Evolutionary conservation across 2,888 invertebrate genomes (phyloP).

Genomic region (Trichopoda pennipes): DNA sequence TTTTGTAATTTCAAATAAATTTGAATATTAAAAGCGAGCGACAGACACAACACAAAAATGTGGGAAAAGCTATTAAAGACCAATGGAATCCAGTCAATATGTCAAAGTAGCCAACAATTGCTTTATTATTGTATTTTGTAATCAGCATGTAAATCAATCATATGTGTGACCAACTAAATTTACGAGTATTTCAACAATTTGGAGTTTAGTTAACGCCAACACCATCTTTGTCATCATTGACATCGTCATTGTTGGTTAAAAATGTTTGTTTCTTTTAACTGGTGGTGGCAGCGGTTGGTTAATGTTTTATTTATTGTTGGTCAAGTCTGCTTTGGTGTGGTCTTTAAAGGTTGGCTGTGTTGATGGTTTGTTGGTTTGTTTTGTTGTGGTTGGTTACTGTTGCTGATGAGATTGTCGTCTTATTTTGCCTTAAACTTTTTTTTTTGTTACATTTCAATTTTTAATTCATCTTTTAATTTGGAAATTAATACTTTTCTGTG

Average conservation of each 20-base stretch:
- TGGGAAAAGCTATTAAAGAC: background rate
- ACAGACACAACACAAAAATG: background rate
- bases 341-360: conserved; percentile 43
- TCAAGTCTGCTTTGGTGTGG: conserved; percentile 44
- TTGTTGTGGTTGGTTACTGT: conserved; percentile 5
- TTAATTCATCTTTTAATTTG: conserved; percentile 22
- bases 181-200: background rate
- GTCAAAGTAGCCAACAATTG: conserved; percentile 36
- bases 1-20: conserved; percentile 48
- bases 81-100: conserved; percentile 35
- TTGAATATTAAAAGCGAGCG: conserved; percentile 40
- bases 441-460: conserved; percentile 40
- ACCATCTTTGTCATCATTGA: background rate
- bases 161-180: conserved; percentile 14
- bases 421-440: conserved; percentile 28
- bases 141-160: conserved; percentile 61
- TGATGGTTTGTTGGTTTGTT: background rate
- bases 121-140: conserved; percentile 54
- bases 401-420: conserved; percentile 8
- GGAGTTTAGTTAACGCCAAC: conserved; percentile 35
- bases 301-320: background rate
- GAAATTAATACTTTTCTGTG: too few relatives aligned
- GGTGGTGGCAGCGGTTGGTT: background rate
- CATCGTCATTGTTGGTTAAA: background rate
- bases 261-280: background rate